Evolutionary conservation across 2,797 vertebrate species (phyloP).

Genomic region (Euphonia xanthogaster): DNA sequence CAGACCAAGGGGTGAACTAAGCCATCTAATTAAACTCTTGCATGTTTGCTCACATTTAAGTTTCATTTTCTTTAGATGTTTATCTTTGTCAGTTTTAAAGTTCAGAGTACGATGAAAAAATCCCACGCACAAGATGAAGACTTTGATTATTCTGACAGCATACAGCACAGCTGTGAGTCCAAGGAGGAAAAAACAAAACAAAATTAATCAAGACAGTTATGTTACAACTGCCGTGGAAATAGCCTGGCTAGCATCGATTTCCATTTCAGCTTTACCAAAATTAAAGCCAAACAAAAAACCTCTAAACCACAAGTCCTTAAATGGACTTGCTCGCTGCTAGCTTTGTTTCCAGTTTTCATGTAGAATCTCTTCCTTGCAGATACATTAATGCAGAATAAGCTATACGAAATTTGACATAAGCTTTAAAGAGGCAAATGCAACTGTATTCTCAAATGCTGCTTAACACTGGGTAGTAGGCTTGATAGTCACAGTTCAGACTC

Average conservation of each 20-base stretch:
- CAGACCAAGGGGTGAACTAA: background rate
- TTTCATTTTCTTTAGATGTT: background rate
- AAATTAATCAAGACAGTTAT: background rate
- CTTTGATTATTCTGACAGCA: background rate
- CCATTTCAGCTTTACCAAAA: background rate
- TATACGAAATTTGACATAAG: accelerated
- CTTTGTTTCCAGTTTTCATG: background rate
- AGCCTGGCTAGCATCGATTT: background rate
- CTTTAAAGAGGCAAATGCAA: background rate
- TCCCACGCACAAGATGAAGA: background rate
- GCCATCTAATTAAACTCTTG: background rate
- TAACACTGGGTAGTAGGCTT: background rate
- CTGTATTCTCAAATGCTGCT: background rate
- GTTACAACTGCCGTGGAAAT: background rate
- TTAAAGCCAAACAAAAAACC: background rate
- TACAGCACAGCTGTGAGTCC: background rate
- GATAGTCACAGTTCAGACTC: background rate
- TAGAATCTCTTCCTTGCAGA: background rate
- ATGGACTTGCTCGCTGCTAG: background rate
- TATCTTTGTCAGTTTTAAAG: background rate
- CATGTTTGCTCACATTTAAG: background rate
- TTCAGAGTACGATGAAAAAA: background rate
- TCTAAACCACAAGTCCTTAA: background rate
- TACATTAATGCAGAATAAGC: background rate
- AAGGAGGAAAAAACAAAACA: background rate